Percentiles rank a stretch among this genome's conserved stretches.
phyloP scores from a whole-genome alignment of 2,888 invertebrate genomes.

The Cecidostiba fungosa region DNA sequence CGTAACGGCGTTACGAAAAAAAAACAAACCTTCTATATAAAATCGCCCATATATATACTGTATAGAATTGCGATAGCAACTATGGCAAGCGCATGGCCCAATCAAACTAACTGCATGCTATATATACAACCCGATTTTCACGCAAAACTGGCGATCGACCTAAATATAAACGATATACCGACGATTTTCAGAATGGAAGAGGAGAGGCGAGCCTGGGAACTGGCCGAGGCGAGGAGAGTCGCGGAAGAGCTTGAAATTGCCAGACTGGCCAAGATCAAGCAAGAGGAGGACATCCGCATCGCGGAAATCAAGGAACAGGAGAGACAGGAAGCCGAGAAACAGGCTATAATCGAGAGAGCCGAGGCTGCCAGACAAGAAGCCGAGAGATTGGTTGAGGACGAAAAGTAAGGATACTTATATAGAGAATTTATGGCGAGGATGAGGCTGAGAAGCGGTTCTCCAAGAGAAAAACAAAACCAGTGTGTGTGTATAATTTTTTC shows the following conservation, averaged over 20 bases:
- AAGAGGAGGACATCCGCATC: conserved; percentile 80
- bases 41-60: background rate
- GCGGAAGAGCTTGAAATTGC: conserved; percentile 74
- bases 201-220: conserved; percentile 73
- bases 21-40: background rate
- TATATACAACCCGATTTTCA: background rate
- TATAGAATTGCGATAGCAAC: conserved; percentile 9
- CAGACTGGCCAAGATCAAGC: conserved; percentile 72
- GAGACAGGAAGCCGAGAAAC: conserved; percentile 81
- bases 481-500: background rate
- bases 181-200: conserved; percentile 71
- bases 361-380: conserved; percentile 69
- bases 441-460: too few species aligned
- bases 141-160: background rate
- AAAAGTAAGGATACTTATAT: conserved; percentile 68
- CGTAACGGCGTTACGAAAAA: conserved; percentile 1
- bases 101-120: background rate
- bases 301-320: conserved; percentile 81
- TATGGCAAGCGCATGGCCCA: background rate
- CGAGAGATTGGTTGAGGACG: conserved; percentile 69
- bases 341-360: conserved; percentile 80
- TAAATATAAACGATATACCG: background rate
- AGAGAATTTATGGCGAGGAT: too few species aligned
- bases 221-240: conserved; percentile 70
- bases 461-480: background rate